These are phyloP conservation scores for Drosophila lacteicornis DNA, from an alignment of 1,140 invertebrate genomes.

Conservation along the genomic window DNA sequence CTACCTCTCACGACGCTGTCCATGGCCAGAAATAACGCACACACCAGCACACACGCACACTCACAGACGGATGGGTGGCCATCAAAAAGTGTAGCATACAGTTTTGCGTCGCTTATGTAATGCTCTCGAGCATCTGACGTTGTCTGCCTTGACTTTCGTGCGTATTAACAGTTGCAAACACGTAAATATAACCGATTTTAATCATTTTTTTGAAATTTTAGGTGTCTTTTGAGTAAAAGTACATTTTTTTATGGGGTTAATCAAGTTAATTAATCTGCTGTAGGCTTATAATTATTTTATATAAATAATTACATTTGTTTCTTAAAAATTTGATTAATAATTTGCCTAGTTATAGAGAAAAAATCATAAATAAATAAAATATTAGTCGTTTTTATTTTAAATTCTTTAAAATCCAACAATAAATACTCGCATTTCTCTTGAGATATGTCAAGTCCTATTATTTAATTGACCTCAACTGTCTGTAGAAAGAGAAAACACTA, in stretches of 20 bases:
- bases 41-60: slow-evolving; percentile 1
- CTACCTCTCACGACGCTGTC: slow-evolving; percentile 28
- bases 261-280: too few relatives aligned
- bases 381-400: too few relatives aligned
- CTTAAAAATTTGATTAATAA: not conserved
- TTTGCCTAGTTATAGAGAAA: too few relatives aligned
- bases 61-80: slow-evolving; percentile 50
- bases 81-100: slow-evolving; percentile 81
- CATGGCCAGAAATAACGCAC: slow-evolving; percentile 67
- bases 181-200: not conserved
- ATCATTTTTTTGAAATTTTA: not conserved
- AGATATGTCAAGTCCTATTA: not conserved
- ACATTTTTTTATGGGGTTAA: too few relatives aligned
- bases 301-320: not conserved
- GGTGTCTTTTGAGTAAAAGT: too few relatives aligned
- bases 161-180: slow-evolving; percentile 17
- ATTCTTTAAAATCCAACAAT: too few relatives aligned
- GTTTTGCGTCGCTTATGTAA: slow-evolving; percentile 81
- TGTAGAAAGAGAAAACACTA: slow-evolving; percentile 5
- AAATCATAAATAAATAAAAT: too few relatives aligned
- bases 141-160: slow-evolving; percentile 78
- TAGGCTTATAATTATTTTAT: not conserved
- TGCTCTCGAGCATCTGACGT: slow-evolving; percentile 56
- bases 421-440: too few relatives aligned
- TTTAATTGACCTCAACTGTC: not conserved